Base-by-base conservation (phyloP, 2,888 invertebrate genomes). In the Diloba caeruleocephala region DNA sequence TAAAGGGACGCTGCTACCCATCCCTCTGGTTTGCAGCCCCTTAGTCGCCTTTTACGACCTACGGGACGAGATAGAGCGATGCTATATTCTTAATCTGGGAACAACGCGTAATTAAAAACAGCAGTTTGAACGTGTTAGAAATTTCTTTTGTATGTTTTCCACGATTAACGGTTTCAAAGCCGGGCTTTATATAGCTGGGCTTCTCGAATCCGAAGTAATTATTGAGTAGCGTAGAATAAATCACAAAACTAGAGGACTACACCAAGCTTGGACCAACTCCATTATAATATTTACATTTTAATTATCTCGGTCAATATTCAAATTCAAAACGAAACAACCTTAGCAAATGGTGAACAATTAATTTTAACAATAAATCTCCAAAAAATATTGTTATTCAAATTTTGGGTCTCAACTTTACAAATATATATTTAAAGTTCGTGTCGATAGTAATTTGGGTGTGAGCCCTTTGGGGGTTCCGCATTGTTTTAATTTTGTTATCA, bases 401-500 rank as follows among this genome's bases (percentile, higher is more conserved):
- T 7, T 33, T 19, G 19, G 5, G 60, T 58, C 65, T 37, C 9
- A 65, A 21, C 21, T 21, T 21, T 21, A 21, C 5, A 45, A 65
- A 59, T 52, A 59, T 53, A 65, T 62, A 39, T 65, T 42, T 43
- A 51, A 60, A 64, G 53, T 80, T 78, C 79, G 79, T 82, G 79
- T 55, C 55, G 55, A 42, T 53, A 28, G 42, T 46, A 46, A 68
- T 56, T 66, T 57, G 12, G 33, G 15, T 15, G 29, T 37, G 41
- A 53, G 51, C 49, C 61, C 54, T 75, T 74, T 62, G 62, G 61
- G 54, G 46, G 49, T 65, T 76, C 71, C 50, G 70, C 71, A 76
- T 75, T 74, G 71, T 76, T 70, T 77, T 76, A 74, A 78, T 78
- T 72, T 76, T 73, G 48, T 82, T 82, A 84, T 84, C 82, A 84